Conservation (phyloP, 1,140 invertebrate species). For the Heliconius hermathena region DNA sequence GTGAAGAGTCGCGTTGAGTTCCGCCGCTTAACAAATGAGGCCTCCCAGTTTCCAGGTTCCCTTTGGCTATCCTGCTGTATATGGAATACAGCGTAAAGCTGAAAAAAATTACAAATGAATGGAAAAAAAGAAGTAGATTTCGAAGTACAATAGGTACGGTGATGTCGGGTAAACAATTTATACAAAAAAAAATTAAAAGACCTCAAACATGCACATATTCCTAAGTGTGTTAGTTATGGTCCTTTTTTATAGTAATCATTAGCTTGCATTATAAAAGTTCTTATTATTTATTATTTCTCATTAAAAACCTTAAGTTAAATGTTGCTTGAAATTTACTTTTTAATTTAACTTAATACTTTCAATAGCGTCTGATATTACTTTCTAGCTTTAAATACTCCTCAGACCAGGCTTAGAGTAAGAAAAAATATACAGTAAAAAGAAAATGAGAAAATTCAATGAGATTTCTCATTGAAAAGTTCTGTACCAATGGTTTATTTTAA, state of each 20-base stretch:
- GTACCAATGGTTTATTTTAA: conserved; percentile 37
- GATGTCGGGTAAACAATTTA: too few species aligned
- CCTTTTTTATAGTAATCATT: background rate
- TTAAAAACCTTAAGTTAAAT: conserved; percentile 3
- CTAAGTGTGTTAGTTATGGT: background rate
- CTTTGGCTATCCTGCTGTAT: background rate
- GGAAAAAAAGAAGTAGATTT: background rate
- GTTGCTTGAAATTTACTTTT: conserved; percentile 17
- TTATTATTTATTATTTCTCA: background rate
- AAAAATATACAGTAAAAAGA: conserved; percentile 27
- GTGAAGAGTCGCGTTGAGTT: too few species aligned
- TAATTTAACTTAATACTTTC: conserved; percentile 16
- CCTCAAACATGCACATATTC: background rate
- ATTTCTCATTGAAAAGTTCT: conserved; percentile 40
- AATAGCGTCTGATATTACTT: conserved; percentile 16
- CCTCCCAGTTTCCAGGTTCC: too few species aligned
- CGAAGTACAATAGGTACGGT: too few species aligned
- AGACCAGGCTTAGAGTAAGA: conserved; percentile 17
- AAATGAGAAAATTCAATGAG: conserved; percentile 38
- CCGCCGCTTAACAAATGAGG: too few species aligned
- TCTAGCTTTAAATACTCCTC: conserved; percentile 17
- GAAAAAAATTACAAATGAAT: background rate
- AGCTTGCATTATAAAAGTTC: background rate
- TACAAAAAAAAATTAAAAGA: background rate
- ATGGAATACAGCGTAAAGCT: background rate